These are phyloP conservation scores for Probaryconus sp. DNA, from an alignment of 1,140 invertebrate species.

Conservation along the genomic window DNA sequence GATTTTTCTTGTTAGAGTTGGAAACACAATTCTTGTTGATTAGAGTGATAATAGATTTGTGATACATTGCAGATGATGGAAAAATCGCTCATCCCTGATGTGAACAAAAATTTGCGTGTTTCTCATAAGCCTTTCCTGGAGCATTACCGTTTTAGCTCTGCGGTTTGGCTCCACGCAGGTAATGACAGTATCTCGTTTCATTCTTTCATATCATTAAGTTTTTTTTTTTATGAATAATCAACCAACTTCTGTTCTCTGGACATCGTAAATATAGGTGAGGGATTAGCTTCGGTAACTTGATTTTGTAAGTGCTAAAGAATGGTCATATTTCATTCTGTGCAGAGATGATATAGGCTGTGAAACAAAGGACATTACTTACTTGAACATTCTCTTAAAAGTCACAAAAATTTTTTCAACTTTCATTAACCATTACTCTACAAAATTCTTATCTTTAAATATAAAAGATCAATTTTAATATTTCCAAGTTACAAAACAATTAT, in stretches of 20 bases:
- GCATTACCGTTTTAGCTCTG: constrained; percentile 76
- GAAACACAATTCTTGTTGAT: too few relatives aligned
- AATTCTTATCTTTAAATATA: too few relatives aligned
- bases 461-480: too few relatives aligned
- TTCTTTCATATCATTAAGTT: constrained; percentile 76
- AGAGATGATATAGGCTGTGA: constrained; percentile 58
- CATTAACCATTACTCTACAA: too few relatives aligned
- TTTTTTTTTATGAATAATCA: constrained; percentile 71
- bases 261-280: constrained; percentile 66
- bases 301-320: constrained; percentile 48
- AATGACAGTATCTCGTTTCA: constrained; percentile 77
- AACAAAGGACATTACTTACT: constrained; percentile 52
- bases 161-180: constrained; percentile 76
- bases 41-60: too few relatives aligned
- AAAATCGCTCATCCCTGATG: constrained; percentile 24
- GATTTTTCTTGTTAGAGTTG: too few relatives aligned
- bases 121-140: constrained; percentile 27
- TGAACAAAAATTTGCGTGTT: constrained; percentile 12
- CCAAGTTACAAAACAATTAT: too few relatives aligned
- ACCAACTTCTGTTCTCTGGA: constrained; percentile 61
- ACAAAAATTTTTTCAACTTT: too few relatives aligned
- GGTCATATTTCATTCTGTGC: constrained; percentile 51
- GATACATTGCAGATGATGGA: too few relatives aligned
- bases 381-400: not conserved
- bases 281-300: constrained; percentile 32